A percentile compares a stretch with the other conserved stretches of the same genome.
These are phyloP conservation scores for Saccostrea echinata DNA, from an alignment of 1,140 invertebrate genomes.

Conservation along the genomic window DNA sequence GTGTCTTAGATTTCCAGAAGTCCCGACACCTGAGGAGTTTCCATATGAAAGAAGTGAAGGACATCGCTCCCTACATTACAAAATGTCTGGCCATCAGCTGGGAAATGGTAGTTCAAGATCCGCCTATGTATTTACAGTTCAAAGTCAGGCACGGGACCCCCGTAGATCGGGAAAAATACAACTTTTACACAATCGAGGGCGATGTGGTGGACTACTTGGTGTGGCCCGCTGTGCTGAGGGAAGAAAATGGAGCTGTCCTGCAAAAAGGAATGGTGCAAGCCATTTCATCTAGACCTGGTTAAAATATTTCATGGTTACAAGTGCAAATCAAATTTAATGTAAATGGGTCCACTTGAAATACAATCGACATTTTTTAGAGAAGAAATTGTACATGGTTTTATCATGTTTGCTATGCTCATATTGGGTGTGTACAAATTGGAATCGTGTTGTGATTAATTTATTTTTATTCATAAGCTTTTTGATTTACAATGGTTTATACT, in stretches of 20 bases:
- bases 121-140: conserved; percentile 59
- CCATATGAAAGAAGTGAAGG: conserved; percentile 53
- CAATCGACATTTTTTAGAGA: background rate
- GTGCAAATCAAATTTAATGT: background rate
- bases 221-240: conserved; percentile 54
- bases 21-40: conserved; percentile 57
- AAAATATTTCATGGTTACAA: background rate
- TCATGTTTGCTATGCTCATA: background rate
- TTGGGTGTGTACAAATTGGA: background rate
- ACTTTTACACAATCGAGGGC: conserved; percentile 43
- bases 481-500: background rate
- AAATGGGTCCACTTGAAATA: background rate
- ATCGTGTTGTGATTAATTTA: conserved; percentile 4
- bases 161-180: conserved; percentile 50
- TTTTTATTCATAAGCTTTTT: background rate
- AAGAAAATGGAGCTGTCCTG: conserved; percentile 54
- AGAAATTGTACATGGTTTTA: background rate
- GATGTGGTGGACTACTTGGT: conserved; percentile 55
- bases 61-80: conserved; percentile 53
- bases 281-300: background rate
- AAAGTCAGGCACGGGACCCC: conserved; percentile 54
- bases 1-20: conserved; percentile 56
- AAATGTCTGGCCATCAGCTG: conserved; percentile 59
- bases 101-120: conserved; percentile 60
- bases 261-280: conserved; percentile 58